Percentiles rank a stretch among this genome's conserved stretches.
These are phyloP conservation scores for Muschampia plurimacula DNA, from an alignment of 2,888 invertebrate species.

Conservation along the genomic window DNA sequence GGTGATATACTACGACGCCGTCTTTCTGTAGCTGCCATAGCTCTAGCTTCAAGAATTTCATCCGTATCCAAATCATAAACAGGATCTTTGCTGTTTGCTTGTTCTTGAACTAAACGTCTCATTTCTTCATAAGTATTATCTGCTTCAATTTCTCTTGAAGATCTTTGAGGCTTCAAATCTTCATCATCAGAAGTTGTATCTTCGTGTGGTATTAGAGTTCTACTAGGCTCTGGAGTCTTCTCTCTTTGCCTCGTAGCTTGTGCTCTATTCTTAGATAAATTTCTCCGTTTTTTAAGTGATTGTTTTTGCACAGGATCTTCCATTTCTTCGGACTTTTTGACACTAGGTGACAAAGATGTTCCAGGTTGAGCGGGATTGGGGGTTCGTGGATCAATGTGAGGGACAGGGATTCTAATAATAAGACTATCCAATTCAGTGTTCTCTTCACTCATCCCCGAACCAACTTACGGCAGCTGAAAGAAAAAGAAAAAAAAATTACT, in stretches of 20 bases:
- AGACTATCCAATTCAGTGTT: constrained; percentile 53
- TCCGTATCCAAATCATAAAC: constrained; percentile 78
- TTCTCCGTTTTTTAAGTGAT: constrained; percentile 86
- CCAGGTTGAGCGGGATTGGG: constrained; percentile 61
- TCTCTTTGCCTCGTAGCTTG: constrained; percentile 78
- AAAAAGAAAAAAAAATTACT: constrained; percentile 50
- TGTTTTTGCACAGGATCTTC: constrained; percentile 72
- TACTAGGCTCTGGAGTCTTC: constrained; percentile 80
- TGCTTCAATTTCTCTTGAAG: constrained; percentile 78
- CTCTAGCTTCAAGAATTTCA: constrained; percentile 77
- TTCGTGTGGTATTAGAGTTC: constrained; percentile 81
- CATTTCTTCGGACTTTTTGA: constrained; percentile 58
- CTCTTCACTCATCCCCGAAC: constrained; percentile 68
- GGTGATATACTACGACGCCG: constrained; percentile 82
- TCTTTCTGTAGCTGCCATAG: constrained; percentile 73
- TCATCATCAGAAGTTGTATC: constrained; percentile 87
- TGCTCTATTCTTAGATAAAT: constrained; percentile 85
- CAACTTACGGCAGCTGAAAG: constrained; percentile 58
- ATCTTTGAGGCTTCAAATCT: constrained; percentile 62
- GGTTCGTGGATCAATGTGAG: constrained; percentile 69
- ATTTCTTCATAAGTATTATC: constrained; percentile 81
- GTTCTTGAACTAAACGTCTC: constrained; percentile 74
- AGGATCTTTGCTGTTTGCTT: constrained; percentile 73
- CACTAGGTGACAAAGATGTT: constrained; percentile 22
- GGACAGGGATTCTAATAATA: constrained; percentile 63